These are phyloP conservation scores for Arion vulgaris DNA, from an alignment of 1,140 invertebrate genomes.

Conservation along the genomic window DNA sequence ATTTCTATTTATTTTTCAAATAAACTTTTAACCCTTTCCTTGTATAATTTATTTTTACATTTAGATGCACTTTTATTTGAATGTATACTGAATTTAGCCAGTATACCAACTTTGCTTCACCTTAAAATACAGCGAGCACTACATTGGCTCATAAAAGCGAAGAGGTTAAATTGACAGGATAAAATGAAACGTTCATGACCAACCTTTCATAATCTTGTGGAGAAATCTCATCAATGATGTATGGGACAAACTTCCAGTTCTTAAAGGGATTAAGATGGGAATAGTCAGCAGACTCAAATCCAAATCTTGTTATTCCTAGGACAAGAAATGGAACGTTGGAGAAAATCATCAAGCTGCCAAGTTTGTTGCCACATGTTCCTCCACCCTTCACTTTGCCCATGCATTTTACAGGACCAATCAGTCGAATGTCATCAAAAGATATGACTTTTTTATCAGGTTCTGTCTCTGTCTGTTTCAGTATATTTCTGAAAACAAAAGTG, in stretches of 20 bases:
- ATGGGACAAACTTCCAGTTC: conserved; percentile 7
- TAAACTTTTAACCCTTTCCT: too few species aligned
- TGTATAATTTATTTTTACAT: too few species aligned
- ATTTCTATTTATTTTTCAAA: too few species aligned
- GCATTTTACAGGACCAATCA: neutral
- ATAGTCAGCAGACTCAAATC: neutral
- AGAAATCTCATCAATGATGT: neutral
- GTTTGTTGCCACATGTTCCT: neutral
- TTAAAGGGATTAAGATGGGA: neutral
- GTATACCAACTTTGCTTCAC: too few species aligned
- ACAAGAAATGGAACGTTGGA: neutral
- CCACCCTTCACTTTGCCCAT: neutral
- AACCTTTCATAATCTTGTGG: neutral
- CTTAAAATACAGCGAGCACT: too few species aligned
- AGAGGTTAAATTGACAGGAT: too few species aligned
- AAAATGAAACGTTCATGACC: neutral
- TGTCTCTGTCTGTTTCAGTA: neutral
- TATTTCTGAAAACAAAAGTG: neutral
- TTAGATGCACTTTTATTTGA: too few species aligned
- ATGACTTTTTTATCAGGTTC: neutral
- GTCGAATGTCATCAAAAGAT: neutral
- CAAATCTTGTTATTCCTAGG: neutral
- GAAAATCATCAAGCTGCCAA: neutral
- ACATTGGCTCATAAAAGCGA: too few species aligned
- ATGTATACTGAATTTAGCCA: too few species aligned